A percentile compares a stretch with the other conserved stretches of the same genome.
phyloP scores from a whole-genome alignment of 2,888 invertebrate genomes.

The Julus scanicus region DNA sequence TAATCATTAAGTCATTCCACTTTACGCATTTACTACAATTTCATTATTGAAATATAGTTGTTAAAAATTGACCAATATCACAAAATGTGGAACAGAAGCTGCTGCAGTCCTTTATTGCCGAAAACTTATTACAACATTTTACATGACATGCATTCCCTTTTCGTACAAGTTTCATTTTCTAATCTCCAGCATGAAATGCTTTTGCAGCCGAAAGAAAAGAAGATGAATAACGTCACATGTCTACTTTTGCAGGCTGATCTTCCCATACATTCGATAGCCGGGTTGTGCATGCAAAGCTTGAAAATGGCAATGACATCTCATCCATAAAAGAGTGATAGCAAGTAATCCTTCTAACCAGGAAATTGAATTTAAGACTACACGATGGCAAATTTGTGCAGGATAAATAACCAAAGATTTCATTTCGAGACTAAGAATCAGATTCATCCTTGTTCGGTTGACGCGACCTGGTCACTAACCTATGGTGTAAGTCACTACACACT shows the following conservation, averaged over 20 bases:
- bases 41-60: not conserved
- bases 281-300: not conserved
- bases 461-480: slow-evolving; percentile 1
- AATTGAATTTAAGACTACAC: slow-evolving; percentile 13
- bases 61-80: not conserved
- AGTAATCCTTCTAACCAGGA: slow-evolving; percentile 24
- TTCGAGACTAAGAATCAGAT: not conserved
- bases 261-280: not conserved
- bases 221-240: slow-evolving; percentile 26
- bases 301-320: not conserved
- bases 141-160: not conserved
- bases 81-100: not conserved
- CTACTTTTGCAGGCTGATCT: not conserved
- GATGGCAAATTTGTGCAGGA: slow-evolving; percentile 13
- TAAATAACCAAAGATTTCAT: slow-evolving; percentile 18
- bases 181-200: slow-evolving; percentile 14
- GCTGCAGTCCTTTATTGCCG: not conserved
- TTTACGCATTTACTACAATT: too few relatives aligned
- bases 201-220: not conserved
- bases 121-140: not conserved
- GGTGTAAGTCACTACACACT: not conserved
- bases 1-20: too few relatives aligned
- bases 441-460: not conserved
- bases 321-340: slow-evolving; percentile 13
- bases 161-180: not conserved